Base-by-base conservation (phyloP, 2,888 invertebrate species). In the Eilema depressum region DNA sequence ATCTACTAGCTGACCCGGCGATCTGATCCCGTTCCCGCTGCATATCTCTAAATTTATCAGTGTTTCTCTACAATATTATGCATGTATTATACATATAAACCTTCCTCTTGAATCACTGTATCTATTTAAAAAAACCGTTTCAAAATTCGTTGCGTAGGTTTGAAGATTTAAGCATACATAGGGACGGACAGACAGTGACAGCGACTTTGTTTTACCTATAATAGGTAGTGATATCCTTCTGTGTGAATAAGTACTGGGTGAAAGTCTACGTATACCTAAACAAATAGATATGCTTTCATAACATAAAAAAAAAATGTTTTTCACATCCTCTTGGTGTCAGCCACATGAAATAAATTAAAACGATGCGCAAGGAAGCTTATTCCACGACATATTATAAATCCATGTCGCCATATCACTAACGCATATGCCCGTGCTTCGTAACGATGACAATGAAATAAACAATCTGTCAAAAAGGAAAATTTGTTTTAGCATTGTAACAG, bases 281-380 rank as follows among this genome's bases (percentile, higher is more conserved):
- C 47, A 47, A 1, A 47, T 5, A 20, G 20, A 47, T 20, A 47
- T 1, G 7, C 5, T 20, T 33, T 7, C 12, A 47, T 47, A 20
- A 47, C 20, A 47, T 47, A 47, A 47, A 47, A 47, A 47, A 53
- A 53, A 56, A 56, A 30, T 56, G 30, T 56, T 33, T 56, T 56
- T 53, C 33, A 65, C 56, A 33, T 23, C 30, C 56, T 53, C 65
- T 65, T 56, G 56, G 30, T 30, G 65, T 65, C 65, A 65, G 23
- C 65, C n/a, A 20, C 65, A 65, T 53, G 30, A 30, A 65, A 65
- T 65, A 56, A 65, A 65, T 65, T 30, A 56, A 56, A 20, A 23
- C 30, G 26, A 56, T 53, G 65, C 56, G 30, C 17, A 33, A 17
- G 23, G n/a, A 61, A 37, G 30, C 53, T 53, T 53, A 53, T 56